Evolutionary conservation across 2,113 vertebrate genomes (phyloP), one percentile per base, ranked within the genome.

Genomic region (Bucco capensis): DNA sequence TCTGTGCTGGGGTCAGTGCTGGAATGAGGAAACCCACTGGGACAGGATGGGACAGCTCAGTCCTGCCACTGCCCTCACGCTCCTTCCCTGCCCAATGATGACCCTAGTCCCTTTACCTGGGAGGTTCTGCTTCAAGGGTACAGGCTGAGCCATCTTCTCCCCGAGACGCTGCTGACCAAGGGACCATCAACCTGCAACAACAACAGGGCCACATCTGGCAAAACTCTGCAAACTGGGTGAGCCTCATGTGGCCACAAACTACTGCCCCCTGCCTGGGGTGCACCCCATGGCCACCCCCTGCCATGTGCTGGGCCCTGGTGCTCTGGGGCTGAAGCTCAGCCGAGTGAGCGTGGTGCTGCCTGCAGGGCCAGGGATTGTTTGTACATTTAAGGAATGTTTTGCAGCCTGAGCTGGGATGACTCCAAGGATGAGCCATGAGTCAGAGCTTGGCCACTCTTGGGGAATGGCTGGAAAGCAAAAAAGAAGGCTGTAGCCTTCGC

Each of bases 71-170:
- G 8, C 3, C 49, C 23, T 53, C 25, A 1, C 1, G 1, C 7
- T 27, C 33, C 61, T 17, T 49, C 57, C 47, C 35, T 28, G 11
- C 40, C 31, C 2, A 0, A 33, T 19, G 70, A 58, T 2, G 1
- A 6, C 11, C 56, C 25, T 2, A 0, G 11, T 33, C 44, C 67
- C 49, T 84, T 98, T 97, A 98, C 98, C 98, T 96, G 98, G 98
- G 82, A 98, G 96, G 83, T 98, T 98, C 73, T 98, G 96, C 93
- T 98, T 98, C 82, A 98, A 96, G 91, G 98, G 97, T 28, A 98
- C 97, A 1, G 98, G 98, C 91, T 98, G 98, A 90, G 98, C 97
- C 98, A 99, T 99, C 83, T 97, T 98, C 94, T 89, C 64, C 61
- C 40, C 0, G 0, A 35, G 47, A 62, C 8, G 54, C 58, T 18